These are phyloP conservation scores for Procavia capensis DNA, from an alignment of 2,113 vertebrate species.

Conservation along the genomic window DNA sequence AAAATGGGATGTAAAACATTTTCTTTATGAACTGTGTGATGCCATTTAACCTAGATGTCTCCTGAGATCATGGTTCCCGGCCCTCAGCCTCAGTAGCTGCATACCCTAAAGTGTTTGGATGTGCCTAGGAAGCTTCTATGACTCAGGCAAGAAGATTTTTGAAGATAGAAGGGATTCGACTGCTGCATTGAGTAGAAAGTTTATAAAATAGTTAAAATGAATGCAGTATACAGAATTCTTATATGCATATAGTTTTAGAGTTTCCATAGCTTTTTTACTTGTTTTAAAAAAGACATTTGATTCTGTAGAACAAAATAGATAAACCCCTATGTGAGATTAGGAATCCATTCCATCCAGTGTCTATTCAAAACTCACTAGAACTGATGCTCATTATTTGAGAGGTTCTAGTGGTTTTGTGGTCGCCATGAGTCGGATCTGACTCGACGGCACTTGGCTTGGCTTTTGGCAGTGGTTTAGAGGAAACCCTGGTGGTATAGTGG, in stretches of 20 bases:
- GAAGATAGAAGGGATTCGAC: not conserved
- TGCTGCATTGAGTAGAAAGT: not conserved
- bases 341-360: not conserved
- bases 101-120: too few species aligned
- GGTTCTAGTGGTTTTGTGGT: not conserved
- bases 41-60: too few species aligned
- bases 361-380: not conserved
- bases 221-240: not conserved
- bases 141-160: not conserved
- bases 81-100: too few species aligned
- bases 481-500: too few species aligned
- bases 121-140: too few species aligned
- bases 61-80: too few species aligned
- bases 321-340: not conserved
- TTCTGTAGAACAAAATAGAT: not conserved
- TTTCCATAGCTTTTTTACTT: not conserved
- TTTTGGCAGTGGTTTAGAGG: too few species aligned
- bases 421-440: too few species aligned
- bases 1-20: too few species aligned
- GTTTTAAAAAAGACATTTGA: constrained; percentile 29
- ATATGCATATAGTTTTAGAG: not conserved
- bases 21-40: too few species aligned
- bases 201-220: not conserved
- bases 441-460: too few species aligned
- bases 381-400: not conserved